Percentiles rank a stretch among this genome's conserved stretches.
Evolutionary conservation across 2,888 invertebrate genomes (phyloP).

Genomic region (Steinernema carpocapsae): DNA sequence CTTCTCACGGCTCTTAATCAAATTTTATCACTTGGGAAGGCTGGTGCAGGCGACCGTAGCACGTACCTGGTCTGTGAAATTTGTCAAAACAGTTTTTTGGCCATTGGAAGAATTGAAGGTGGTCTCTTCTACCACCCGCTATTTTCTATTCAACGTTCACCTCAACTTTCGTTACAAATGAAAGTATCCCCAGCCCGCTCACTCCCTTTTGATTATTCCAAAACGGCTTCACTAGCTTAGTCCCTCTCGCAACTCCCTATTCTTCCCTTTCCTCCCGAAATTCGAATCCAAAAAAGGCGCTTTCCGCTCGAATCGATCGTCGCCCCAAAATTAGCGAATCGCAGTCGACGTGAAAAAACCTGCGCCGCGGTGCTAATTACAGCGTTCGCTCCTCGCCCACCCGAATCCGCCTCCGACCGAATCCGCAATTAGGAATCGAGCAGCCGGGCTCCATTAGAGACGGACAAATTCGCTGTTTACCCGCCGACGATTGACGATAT

Average conservation of each 20-base stretch:
- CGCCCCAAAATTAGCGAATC: conserved; percentile 30
- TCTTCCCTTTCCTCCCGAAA: neutral
- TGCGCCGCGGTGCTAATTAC: conserved; percentile 5
- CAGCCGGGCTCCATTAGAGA: neutral
- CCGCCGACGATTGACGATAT: neutral
- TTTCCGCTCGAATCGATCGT: conserved; percentile 23
- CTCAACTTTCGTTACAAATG: too few relatives aligned
- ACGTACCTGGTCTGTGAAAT: too few relatives aligned
- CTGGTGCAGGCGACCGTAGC: too few relatives aligned
- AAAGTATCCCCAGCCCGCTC: too few relatives aligned
- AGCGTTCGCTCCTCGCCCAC: conserved; percentile 14
- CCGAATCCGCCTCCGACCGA: conserved; percentile 9
- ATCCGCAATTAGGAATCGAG: conserved; percentile 22
- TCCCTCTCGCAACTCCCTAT: neutral
- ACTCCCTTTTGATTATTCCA: too few relatives aligned
- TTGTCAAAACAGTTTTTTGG: too few relatives aligned
- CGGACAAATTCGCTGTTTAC: conserved; percentile 13
- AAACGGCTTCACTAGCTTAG: too few relatives aligned
- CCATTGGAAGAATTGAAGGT: too few relatives aligned
- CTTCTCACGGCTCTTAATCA: too few relatives aligned
- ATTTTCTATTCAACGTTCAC: too few relatives aligned
- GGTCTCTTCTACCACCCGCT: too few relatives aligned
- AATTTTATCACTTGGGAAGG: too few relatives aligned
- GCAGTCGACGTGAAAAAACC: conserved; percentile 24
- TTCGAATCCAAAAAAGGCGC: conserved; percentile 16